Conservation (phyloP, 1,140 invertebrate genomes). For the Tenebrio molitor region DNA sequence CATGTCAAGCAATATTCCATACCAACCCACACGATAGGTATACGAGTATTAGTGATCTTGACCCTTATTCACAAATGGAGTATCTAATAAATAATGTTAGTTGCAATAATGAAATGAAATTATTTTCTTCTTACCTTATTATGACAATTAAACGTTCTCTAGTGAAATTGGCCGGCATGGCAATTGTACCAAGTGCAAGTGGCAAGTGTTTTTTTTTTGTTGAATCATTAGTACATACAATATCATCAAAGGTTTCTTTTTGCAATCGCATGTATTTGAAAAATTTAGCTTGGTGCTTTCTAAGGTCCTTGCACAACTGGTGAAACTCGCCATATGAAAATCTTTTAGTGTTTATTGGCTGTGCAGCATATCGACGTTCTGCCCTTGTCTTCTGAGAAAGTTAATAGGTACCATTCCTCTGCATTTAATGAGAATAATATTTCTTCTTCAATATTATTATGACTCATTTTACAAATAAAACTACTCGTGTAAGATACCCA, state of each 20-base stretch:
- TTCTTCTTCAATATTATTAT: too few relatives aligned
- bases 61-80: neutral
- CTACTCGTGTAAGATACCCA: too few relatives aligned
- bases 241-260: constrained; percentile 14
- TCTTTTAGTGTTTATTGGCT: neutral
- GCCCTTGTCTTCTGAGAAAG: neutral
- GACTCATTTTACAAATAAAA: too few relatives aligned
- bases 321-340: constrained; percentile 12
- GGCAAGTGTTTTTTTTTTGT: too few relatives aligned
- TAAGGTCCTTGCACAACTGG: constrained; percentile 5
- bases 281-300: constrained; percentile 12
- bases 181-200: neutral
- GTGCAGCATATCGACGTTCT: constrained; percentile 20
- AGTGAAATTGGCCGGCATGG: neutral
- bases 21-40: too few relatives aligned
- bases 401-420: neutral
- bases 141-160: neutral
- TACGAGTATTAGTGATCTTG: neutral
- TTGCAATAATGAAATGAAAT: neutral
- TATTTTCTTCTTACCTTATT: neutral
- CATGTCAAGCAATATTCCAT: too few relatives aligned
- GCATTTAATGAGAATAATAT: too few relatives aligned
- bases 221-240: neutral
- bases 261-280: constrained; percentile 1
- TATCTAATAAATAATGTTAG: neutral